Evolutionary conservation across 2,113 vertebrate species (phyloP).

Genomic region (Antidorcas marsupialis): DNA sequence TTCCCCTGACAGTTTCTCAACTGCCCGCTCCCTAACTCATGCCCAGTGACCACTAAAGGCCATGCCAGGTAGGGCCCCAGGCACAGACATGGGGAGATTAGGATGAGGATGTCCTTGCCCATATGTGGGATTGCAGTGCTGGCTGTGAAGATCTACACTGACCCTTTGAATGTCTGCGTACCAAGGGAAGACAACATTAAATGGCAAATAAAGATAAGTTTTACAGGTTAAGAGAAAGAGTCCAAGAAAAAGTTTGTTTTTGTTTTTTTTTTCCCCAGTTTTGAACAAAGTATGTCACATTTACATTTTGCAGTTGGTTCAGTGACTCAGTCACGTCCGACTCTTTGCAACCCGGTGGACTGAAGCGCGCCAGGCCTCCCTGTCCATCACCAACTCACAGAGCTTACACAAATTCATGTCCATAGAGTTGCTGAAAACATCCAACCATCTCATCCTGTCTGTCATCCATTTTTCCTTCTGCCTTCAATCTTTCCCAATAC

Average conservation of each 20-base stretch:
- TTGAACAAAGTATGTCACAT: not conserved
- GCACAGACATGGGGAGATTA: not conserved
- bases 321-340: fast-evolving
- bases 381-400: not conserved
- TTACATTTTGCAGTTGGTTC: not conserved
- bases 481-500: not conserved
- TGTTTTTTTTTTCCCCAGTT: not conserved
- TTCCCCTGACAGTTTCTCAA: not conserved
- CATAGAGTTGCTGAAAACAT: not conserved
- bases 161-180: fast-evolving
- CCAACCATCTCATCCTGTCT: not conserved
- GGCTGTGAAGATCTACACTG: not conserved
- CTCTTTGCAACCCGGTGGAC: not conserved
- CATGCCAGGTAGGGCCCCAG: not conserved
- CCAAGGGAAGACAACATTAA: not conserved
- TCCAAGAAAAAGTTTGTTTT: not conserved
- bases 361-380: fast-evolving
- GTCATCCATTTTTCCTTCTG: not conserved
- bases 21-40: fast-evolving
- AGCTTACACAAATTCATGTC: not conserved
- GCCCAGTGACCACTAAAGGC: not conserved
- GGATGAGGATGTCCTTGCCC: not conserved
- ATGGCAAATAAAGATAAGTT: not conserved
- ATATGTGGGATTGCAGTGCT: not conserved
- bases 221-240: not conserved